Percentiles rank a stretch among this genome's conserved stretches.
phyloP scores from a whole-genome alignment of 2,888 invertebrate species.

The Thera obeliscata region DNA sequence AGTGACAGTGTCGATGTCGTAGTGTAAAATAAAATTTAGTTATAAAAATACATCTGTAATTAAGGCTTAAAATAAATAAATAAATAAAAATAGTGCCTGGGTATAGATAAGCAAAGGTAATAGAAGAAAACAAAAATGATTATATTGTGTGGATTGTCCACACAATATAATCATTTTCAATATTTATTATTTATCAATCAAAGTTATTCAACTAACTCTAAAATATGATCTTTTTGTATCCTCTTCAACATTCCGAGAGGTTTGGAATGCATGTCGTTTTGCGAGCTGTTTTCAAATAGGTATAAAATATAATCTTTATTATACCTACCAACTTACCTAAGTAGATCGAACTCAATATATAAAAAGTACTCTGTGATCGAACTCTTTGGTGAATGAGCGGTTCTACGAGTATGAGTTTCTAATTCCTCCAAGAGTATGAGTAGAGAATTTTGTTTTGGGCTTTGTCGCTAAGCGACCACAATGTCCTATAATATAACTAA shows the following conservation, averaged over 20 bases:
- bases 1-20: too few relatives aligned
- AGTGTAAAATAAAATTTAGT: too few relatives aligned
- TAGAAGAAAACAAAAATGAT: neutral
- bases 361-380: neutral
- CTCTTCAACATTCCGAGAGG: constrained; percentile 11
- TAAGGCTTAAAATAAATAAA: too few relatives aligned
- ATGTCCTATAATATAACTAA: too few relatives aligned
- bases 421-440: too few relatives aligned
- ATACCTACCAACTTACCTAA: neutral
- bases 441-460: too few relatives aligned
- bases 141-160: too few relatives aligned
- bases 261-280: constrained; percentile 34
- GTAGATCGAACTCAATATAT: too few relatives aligned
- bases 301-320: constrained; percentile 2
- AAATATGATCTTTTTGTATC: constrained; percentile 11
- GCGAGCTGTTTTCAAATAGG: constrained; percentile 36
- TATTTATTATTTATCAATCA: constrained; percentile 10
- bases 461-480: too few relatives aligned
- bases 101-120: neutral
- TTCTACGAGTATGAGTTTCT: neutral
- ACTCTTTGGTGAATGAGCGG: neutral
- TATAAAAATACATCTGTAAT: too few relatives aligned
- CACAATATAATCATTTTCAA: too few relatives aligned
- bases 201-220: constrained; percentile 6
- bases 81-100: too few relatives aligned